A percentile compares a stretch with the other conserved stretches of the same genome.
Conservation (phyloP, 2,113 vertebrate species). For the Scortum barcoo region DNA sequence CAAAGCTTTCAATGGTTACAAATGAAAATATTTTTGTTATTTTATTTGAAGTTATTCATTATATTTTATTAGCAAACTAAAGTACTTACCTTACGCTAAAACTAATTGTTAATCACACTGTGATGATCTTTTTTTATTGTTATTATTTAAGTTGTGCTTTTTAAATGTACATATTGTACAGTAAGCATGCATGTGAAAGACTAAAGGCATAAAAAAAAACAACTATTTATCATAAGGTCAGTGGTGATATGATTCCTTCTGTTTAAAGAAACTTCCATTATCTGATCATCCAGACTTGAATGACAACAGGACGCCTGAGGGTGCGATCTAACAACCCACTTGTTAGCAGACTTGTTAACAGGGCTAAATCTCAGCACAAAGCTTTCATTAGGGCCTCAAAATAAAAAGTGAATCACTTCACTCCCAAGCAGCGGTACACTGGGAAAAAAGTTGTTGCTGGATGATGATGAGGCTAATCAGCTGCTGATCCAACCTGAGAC, state of each 20-base stretch:
- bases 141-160: background rate
- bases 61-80: too few species aligned
- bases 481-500: slow-evolving; percentile 60
- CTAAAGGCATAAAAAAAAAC: background rate
- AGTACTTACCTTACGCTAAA: too few species aligned
- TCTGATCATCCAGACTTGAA: slow-evolving; percentile 3
- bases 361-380: slow-evolving; percentile 61
- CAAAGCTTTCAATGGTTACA: background rate
- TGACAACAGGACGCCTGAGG: background rate
- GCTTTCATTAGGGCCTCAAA: slow-evolving; percentile 74
- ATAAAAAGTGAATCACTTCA: slow-evolving; percentile 65
- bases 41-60: too few species aligned
- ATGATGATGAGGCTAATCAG: slow-evolving; percentile 71
- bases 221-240: background rate
- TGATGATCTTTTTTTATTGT: background rate
- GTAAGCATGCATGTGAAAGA: background rate
- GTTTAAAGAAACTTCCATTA: background rate
- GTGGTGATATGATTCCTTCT: background rate
- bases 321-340: background rate
- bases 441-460: slow-evolving; percentile 65
- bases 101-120: too few species aligned
- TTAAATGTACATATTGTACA: background rate
- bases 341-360: slow-evolving; percentile 38
- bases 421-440: slow-evolving; percentile 37
- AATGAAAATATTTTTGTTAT: background rate